Evolutionary conservation across 1,140 invertebrate genomes (phyloP).

Genomic region (Ptiloglossa arizonensis): DNA sequence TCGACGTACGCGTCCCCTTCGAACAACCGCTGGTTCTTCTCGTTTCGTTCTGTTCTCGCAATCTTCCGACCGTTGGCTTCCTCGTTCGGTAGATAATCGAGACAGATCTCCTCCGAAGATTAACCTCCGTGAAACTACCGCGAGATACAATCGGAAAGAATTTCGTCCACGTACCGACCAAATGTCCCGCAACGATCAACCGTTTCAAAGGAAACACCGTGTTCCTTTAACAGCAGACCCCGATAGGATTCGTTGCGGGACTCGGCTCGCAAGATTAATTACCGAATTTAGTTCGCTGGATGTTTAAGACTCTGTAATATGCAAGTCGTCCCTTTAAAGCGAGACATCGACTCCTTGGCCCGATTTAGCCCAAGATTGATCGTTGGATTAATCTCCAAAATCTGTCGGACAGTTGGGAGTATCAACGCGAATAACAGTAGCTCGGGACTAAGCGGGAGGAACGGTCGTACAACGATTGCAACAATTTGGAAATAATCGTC

Average conservation of each 20-base stretch:
- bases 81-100: constrained; percentile 2
- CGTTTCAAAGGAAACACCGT: not conserved
- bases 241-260: not conserved
- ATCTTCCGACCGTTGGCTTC: not conserved
- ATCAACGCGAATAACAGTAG: too few relatives aligned
- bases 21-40: not conserved
- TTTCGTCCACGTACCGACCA: not conserved
- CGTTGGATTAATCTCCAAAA: not conserved
- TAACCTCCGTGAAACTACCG: too few relatives aligned
- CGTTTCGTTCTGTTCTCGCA: not conserved
- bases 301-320: not conserved
- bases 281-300: not conserved
- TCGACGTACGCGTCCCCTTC: not conserved
- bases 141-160: not conserved
- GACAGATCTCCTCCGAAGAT: not conserved
- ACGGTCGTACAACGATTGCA: too few relatives aligned
- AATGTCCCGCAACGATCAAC: not conserved
- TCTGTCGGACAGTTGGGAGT: not conserved
- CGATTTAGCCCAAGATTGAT: not conserved
- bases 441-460: too few relatives aligned
- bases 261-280: not conserved
- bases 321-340: not conserved
- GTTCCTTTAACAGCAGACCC: not conserved
- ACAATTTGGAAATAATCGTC: too few relatives aligned
- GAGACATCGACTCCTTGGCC: not conserved